Percentiles rank a stretch among this genome's conserved stretches.
Conservation (phyloP, 2,797 vertebrate species). For the Hoplostethus mediterraneus region DNA sequence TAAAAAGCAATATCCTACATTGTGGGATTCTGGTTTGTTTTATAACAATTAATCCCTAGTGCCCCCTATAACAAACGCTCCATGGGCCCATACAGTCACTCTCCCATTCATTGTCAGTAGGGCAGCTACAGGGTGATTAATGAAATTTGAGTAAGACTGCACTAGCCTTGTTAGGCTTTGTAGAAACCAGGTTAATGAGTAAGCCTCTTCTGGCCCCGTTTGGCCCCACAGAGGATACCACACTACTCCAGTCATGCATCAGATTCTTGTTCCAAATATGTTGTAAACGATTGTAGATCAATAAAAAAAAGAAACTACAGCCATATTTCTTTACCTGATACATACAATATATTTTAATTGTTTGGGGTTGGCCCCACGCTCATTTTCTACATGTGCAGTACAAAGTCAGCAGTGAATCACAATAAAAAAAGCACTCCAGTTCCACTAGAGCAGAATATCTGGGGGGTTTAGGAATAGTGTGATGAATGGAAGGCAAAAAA, state of each 20-base stretch:
- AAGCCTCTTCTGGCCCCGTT: slow-evolving; percentile 13
- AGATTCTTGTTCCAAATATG: not conserved
- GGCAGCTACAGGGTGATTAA: slow-evolving; percentile 29
- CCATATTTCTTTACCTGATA: too few relatives aligned
- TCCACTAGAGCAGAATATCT: too few relatives aligned
- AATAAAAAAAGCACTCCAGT: too few relatives aligned
- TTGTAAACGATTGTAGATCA: not conserved
- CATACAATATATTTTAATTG: too few relatives aligned
- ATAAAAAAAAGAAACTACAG: not conserved
- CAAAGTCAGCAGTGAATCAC: too few relatives aligned
- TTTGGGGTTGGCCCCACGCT: too few relatives aligned
- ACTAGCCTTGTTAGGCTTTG: slow-evolving; percentile 17
- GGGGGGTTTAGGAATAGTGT: too few relatives aligned
- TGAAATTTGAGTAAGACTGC: slow-evolving; percentile 39
- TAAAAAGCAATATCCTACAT: too few relatives aligned
- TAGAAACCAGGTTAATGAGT: slow-evolving; percentile 32
- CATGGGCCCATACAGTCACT: not conserved
- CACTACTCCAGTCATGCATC: not conserved
- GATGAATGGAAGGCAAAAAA: not conserved
- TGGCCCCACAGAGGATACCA: slow-evolving; percentile 9
- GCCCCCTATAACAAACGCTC: too few relatives aligned
- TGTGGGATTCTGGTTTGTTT: too few relatives aligned
- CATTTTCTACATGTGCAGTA: too few relatives aligned
- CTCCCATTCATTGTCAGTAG: slow-evolving; percentile 12
- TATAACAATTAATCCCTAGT: too few relatives aligned